phyloP scores from a whole-genome alignment of 2,113 vertebrate genomes.

The Tichodroma muraria region DNA sequence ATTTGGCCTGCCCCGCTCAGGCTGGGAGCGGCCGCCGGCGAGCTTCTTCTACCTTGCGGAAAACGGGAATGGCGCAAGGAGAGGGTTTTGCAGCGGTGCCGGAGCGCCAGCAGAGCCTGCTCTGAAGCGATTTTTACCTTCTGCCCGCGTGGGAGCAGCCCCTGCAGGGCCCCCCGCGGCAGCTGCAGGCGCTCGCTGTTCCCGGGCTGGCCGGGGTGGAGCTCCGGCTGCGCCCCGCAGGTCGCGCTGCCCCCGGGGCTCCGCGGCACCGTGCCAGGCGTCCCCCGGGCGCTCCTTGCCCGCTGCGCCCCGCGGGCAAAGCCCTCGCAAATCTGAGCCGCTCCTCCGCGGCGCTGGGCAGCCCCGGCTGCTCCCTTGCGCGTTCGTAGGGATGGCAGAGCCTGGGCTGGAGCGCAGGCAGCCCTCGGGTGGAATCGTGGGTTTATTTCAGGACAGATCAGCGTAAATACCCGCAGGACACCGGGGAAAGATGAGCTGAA shows the following conservation, averaged over 20 bases:
- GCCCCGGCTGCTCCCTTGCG: no score
- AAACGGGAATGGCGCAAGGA: neutral
- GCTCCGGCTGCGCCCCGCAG: no score
- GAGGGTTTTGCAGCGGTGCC: fast-evolving
- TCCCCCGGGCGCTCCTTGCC: no score
- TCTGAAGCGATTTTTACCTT: neutral
- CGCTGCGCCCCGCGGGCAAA: no score
- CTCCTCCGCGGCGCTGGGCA: no score
- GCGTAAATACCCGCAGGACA: neutral
- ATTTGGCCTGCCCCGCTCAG: neutral
- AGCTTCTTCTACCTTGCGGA: neutral
- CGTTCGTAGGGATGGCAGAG: neutral
- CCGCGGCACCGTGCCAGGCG: no score
- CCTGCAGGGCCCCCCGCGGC: fast-evolving
- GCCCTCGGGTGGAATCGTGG: neutral
- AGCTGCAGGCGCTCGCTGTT: neutral
- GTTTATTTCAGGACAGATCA: neutral
- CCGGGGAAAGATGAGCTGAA: neutral
- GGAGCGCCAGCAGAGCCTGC: neutral
- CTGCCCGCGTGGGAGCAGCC: neutral
- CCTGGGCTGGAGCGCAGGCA: neutral
- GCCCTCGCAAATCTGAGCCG: no score
- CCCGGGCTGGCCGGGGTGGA: no score
- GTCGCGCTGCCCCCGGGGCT: no score
- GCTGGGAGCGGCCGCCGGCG: fast-evolving